Percentiles rank a stretch among this genome's conserved stretches.
phyloP scores from a whole-genome alignment of 2,113 vertebrate species.

The Tupaia tana region DNA sequence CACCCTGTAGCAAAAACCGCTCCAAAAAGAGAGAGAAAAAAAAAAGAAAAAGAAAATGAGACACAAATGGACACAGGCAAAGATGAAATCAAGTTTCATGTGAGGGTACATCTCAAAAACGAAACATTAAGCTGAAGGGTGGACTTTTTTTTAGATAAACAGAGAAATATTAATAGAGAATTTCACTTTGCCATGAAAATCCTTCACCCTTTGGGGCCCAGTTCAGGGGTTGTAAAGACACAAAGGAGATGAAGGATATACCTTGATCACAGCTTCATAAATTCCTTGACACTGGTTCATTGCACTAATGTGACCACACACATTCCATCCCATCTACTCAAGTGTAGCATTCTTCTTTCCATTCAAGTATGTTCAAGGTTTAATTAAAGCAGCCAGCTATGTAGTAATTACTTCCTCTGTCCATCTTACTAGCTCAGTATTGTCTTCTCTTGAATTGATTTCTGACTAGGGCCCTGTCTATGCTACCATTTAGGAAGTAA shows the following conservation, averaged over 20 bases:
- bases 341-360: slow-evolving; percentile 55
- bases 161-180: slow-evolving; percentile 27
- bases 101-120: neutral
- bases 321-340: slow-evolving; percentile 17
- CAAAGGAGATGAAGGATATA: neutral
- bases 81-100: neutral
- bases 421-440: slow-evolving; percentile 52
- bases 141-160: neutral
- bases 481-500: neutral
- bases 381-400: slow-evolving; percentile 69
- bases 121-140: neutral
- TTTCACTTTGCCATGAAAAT: slow-evolving; percentile 21
- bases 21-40: too few relatives aligned
- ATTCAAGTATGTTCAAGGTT: slow-evolving; percentile 52
- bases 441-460: slow-evolving; percentile 56
- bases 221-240: neutral
- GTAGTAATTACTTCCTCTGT: slow-evolving; percentile 54
- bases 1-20: too few relatives aligned
- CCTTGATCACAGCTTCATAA: neutral
- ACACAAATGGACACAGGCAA: neutral
- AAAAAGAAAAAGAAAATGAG: neutral
- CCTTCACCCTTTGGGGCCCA: neutral
- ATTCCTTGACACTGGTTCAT: neutral
- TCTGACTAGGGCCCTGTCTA: slow-evolving; percentile 46
- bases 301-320: slow-evolving; percentile 35